Base-by-base conservation (phyloP, 2,797 vertebrate genomes). In the Crax fasciolata region DNA sequence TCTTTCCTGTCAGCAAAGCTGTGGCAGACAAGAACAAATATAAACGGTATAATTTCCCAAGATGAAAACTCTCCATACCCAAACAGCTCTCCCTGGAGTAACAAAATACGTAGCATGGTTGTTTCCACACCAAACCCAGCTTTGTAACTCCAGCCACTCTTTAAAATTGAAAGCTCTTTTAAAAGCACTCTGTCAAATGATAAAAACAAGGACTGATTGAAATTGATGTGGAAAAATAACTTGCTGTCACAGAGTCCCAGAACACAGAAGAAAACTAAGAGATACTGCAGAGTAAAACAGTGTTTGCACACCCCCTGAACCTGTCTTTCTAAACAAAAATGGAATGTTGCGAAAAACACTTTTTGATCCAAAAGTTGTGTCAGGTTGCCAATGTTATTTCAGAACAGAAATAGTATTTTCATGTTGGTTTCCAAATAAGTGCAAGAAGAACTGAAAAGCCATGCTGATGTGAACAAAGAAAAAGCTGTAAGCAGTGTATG, bases 401-500 rank as follows among this genome's bases (percentile, higher is more conserved):
- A 99, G 97, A 4, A 98, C 90, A 3, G 98, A 87, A 62, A 98
- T 94, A 6, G 98, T 95, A 54, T 97, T 99, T 89, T 98, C 98
- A 1, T 90, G 97, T 32, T 98, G 98, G 35, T 95, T 97, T 2
- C 98, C 98, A 35, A 97, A 96, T 27, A 98, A 94, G 85, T 97
- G 97, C 2, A 97, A 97, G 97, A 99, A 98, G 90, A 99, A 98
- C 87, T 98, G 97, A 77, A 99, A 93, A 5, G 98, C 98, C 4
- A 97, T 96, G 39, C 93, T 95, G 82, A 98, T 16, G 1, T 98
- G 99, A 77, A 97, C 96, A 30, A 98, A 98, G 79, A 99, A 94
- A 4, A 98, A 99, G 66, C 98, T 89, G 6, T 99, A 99, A 7
- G 98, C 97, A 35, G 98, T 98, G 97, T 99, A 99, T 62, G 98